A percentile compares a stretch with the other conserved stretches of the same genome.
These are phyloP conservation scores for Coregonus suidteri DNA, from an alignment of 2,797 vertebrate species.

Conservation along the genomic window DNA sequence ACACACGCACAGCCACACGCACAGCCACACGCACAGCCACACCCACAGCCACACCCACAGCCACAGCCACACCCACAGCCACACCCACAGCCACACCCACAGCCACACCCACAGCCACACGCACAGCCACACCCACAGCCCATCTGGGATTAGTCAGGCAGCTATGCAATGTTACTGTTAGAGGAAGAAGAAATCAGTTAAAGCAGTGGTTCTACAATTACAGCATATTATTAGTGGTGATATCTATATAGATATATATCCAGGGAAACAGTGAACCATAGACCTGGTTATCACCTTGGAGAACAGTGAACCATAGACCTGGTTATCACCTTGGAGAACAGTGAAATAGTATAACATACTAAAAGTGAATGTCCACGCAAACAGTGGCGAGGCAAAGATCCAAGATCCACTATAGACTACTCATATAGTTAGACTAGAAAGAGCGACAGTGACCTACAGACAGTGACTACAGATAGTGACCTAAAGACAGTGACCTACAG, in stretches of 20 bases:
- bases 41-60: too few species aligned
- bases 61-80: too few species aligned
- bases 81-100: neutral
- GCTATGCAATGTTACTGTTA: neutral
- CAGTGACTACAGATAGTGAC: too few species aligned
- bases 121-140: too few species aligned
- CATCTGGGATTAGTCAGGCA: neutral
- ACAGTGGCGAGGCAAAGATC: conserved; percentile 42
- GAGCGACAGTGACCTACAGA: neutral
- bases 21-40: neutral
- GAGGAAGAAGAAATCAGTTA: conserved; percentile 37
- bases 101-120: conserved; percentile 15
- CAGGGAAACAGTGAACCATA: conserved; percentile 29
- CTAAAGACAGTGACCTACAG: too few species aligned
- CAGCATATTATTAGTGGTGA: conserved; percentile 49
- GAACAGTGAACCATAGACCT: conserved; percentile 47
- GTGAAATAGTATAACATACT: conserved; percentile 54
- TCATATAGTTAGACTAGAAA: conserved; percentile 16
- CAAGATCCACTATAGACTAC: conserved; percentile 10
- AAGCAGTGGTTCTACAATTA: conserved; percentile 24
- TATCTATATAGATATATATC: conserved; percentile 14
- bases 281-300: conserved; percentile 56
- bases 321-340: conserved; percentile 52
- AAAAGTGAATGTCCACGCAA: conserved; percentile 47
- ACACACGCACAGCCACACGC: conserved; percentile 17